These are phyloP conservation scores for Sinotaia quadrata DNA, from an alignment of 2,888 invertebrate species.

Conservation along the genomic window DNA sequence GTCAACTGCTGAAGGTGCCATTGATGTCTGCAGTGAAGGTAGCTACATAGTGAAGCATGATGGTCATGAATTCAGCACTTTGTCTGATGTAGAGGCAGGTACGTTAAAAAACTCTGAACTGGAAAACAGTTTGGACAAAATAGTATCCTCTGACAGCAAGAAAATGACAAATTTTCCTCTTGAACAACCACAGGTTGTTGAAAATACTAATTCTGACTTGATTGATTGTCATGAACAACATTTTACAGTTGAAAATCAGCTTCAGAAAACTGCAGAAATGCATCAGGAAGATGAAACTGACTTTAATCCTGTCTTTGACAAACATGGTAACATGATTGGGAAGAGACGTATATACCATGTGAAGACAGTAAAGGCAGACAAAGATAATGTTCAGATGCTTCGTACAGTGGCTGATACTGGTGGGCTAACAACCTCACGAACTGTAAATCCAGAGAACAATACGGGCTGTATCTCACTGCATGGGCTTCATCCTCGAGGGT, in stretches of 20 bases:
- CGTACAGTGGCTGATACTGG: no score
- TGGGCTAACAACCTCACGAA: no score
- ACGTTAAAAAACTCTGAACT: neutral
- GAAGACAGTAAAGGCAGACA: neutral
- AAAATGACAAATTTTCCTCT: neutral
- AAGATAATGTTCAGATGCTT: no score
- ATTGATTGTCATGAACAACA: neutral
- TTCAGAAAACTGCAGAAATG: neutral
- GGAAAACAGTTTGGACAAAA: no score
- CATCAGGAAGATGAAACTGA: neutral
- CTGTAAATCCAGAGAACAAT: neutral
- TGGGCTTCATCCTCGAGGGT: no score
- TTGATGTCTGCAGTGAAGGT: neutral
- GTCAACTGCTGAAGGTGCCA: no score
- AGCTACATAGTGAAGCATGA: no score
- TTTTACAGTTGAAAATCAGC: neutral
- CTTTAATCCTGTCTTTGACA: constrained; percentile 1
- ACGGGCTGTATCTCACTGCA: no score
- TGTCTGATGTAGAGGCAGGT: neutral
- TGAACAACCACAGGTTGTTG: neutral
- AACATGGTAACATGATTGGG: constrained; percentile 11
- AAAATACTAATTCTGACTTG: neutral
- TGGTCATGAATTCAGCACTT: neutral
- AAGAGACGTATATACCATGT: neutral
- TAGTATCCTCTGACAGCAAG: neutral